Base-by-base conservation (phyloP, 2,113 vertebrate species). In the Melanocharis versteri region DNA sequence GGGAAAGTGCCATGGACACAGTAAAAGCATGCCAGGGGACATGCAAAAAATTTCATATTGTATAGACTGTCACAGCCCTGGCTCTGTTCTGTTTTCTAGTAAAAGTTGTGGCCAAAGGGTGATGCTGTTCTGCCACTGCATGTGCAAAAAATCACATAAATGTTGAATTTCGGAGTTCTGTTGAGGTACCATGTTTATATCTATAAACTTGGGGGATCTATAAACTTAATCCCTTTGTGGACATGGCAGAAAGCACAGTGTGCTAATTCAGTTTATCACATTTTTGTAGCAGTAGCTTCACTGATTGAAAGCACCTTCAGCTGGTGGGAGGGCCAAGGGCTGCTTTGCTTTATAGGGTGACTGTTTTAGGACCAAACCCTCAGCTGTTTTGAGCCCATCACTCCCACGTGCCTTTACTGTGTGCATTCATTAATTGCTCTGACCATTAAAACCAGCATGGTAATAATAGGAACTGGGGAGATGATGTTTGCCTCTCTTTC, bases 131-230 rank as follows among this genome's bases (percentile, higher is more conserved):
- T 75, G 42, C 6, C 12, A 27, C 35, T 57, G 6, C 44, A 57
- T 3, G 9, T 21, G 28, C 11, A 53, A n/a, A 61, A 58, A n/a
- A 50, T n/a, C 8, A 6, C n/a, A 31, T 0, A 7, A 10, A 30
- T 58, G 9, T 4, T 61, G 35, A 62, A 61, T 50, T 73, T 81
- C 13, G 23, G 26, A 20, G 16, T 50, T 77, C 42, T 50, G 31
- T 9, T 53, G n/a, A 54, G 20, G 14, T 42, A 45, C 12, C 11
- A 22, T 28, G 7, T 37, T 47, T 65, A 15, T 22, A 22, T 21
- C 37, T 44, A 12, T 54, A 81, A 51, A 47, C 5, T 7, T 39
- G 7, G 4, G 2, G 7, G 9, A 4, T 15, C 10, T 3, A 3
- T 16, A 9, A 37, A 35, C 4, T 62, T 58, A 54, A 42, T 19